phyloP scores from a whole-genome alignment of 2,888 invertebrate genomes.

The Drosophila kambysellisi region DNA sequence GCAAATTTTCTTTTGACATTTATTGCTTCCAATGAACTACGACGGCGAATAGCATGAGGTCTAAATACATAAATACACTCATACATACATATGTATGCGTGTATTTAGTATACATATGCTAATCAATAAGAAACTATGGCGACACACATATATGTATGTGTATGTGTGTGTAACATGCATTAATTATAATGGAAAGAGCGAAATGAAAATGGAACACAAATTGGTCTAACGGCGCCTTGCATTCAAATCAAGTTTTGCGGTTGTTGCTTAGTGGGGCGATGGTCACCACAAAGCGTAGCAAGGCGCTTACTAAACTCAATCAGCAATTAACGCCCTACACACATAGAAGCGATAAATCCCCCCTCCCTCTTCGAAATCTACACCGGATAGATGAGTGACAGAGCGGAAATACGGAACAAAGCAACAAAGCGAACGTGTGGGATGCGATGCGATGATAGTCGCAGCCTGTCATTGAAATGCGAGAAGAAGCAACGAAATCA shows the following conservation, averaged over 20 bases:
- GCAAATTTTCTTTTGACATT: slow-evolving; percentile 1
- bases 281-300: slow-evolving; percentile 18
- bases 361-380: neutral
- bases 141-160: slow-evolving; percentile 23
- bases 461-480: slow-evolving; percentile 50
- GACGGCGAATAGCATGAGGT: neutral
- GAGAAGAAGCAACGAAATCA: slow-evolving; percentile 62
- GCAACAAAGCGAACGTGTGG: slow-evolving; percentile 32
- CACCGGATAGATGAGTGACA: slow-evolving; percentile 45
- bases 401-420: slow-evolving; percentile 70
- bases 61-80: neutral
- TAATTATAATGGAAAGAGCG: slow-evolving; percentile 32
- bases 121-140: slow-evolving; percentile 59
- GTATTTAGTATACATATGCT: slow-evolving; percentile 12
- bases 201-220: slow-evolving; percentile 11
- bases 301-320: slow-evolving; percentile 32
- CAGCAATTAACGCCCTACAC: slow-evolving; percentile 43
- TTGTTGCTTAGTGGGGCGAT: slow-evolving; percentile 18
- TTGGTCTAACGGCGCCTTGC: slow-evolving; percentile 12
- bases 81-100: neutral
- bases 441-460: slow-evolving; percentile 56
- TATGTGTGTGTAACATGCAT: slow-evolving; percentile 1
- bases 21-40: slow-evolving; percentile 1
- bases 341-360: slow-evolving; percentile 1
- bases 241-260: slow-evolving; percentile 26